A percentile compares a stretch with the other conserved stretches of the same genome.
Evolutionary conservation across 2,888 invertebrate species (phyloP).

Genomic region (Poecilus cupreus): DNA sequence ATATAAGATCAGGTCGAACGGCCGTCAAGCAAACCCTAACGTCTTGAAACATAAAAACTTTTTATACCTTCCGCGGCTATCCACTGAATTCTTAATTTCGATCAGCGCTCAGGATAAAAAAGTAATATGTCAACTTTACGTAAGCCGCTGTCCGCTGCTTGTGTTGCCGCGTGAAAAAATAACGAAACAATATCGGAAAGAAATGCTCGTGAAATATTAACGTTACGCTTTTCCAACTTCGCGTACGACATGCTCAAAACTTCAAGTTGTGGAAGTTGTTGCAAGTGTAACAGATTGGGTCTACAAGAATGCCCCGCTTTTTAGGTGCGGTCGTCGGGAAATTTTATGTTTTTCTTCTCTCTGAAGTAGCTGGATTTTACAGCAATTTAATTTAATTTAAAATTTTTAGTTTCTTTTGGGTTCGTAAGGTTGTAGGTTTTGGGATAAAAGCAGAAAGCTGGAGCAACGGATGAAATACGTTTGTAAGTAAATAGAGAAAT

Average conservation of each 20-base stretch:
- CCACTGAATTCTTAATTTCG: slow-evolving; percentile 49
- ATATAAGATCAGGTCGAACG: slow-evolving; percentile 12
- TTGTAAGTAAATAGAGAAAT: background rate
- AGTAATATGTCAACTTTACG: slow-evolving; percentile 25
- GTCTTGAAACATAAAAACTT: slow-evolving; percentile 28
- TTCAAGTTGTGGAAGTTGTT: background rate
- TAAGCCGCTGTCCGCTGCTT: background rate
- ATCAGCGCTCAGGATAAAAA: slow-evolving; percentile 37
- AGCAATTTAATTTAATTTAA: slow-evolving; percentile 19
- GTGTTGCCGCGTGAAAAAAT: background rate
- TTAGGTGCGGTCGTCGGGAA: slow-evolving; percentile 8
- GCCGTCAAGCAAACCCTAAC: background rate
- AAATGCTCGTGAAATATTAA: slow-evolving; percentile 37
- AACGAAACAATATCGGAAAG: slow-evolving; percentile 29
- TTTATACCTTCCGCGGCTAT: slow-evolving; percentile 29
- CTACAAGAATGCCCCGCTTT: slow-evolving; percentile 24
- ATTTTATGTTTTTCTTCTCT: slow-evolving; percentile 2
- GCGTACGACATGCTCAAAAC: background rate
- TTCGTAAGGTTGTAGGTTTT: background rate
- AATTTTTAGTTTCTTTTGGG: slow-evolving; percentile 20
- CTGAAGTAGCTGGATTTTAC: slow-evolving; percentile 16
- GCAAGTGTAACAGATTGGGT: slow-evolving; percentile 36
- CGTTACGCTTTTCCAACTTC: background rate
- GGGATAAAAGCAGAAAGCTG: background rate
- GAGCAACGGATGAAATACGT: background rate